phyloP scores from a whole-genome alignment of 2,888 invertebrate genomes.

The Hemithea aestivaria region DNA sequence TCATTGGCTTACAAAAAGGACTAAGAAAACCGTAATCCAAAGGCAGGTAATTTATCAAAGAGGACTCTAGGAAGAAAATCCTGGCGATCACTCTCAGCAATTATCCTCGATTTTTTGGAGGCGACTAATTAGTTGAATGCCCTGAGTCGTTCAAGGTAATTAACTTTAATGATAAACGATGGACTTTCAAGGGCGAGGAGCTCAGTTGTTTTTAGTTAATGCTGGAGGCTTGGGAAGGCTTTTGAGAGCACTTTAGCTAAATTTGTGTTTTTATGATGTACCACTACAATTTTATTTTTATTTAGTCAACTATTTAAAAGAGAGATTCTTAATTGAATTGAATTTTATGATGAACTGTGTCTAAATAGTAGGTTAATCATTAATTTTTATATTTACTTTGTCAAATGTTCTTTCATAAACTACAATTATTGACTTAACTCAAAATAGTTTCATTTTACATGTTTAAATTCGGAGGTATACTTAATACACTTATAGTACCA shows the following conservation, averaged over 20 bases:
- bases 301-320: too few relatives aligned
- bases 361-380: too few relatives aligned
- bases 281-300: too few relatives aligned
- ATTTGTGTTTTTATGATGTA: too few relatives aligned
- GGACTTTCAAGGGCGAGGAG: constrained; percentile 35
- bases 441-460: too few relatives aligned
- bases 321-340: too few relatives aligned
- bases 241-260: neutral
- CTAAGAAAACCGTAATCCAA: constrained; percentile 31
- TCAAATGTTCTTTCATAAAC: too few relatives aligned
- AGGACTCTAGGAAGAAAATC: constrained; percentile 61
- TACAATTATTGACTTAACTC: too few relatives aligned
- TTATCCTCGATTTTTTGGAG: constrained; percentile 68
- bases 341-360: too few relatives aligned
- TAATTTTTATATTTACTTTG: too few relatives aligned
- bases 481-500: too few relatives aligned
- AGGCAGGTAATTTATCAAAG: constrained; percentile 51
- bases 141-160: constrained; percentile 63
- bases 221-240: constrained; percentile 7
- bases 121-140: constrained; percentile 69
- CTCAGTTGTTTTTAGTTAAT: constrained; percentile 13
- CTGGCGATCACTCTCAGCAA: constrained; percentile 66
- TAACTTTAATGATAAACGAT: constrained; percentile 69
- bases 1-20: constrained; percentile 22
- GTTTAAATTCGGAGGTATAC: too few relatives aligned